Evolutionary conservation across 2,888 invertebrate genomes (phyloP), one percentile per base, ranked within the genome.

Genomic region (Myopa tessellatipennis): DNA sequence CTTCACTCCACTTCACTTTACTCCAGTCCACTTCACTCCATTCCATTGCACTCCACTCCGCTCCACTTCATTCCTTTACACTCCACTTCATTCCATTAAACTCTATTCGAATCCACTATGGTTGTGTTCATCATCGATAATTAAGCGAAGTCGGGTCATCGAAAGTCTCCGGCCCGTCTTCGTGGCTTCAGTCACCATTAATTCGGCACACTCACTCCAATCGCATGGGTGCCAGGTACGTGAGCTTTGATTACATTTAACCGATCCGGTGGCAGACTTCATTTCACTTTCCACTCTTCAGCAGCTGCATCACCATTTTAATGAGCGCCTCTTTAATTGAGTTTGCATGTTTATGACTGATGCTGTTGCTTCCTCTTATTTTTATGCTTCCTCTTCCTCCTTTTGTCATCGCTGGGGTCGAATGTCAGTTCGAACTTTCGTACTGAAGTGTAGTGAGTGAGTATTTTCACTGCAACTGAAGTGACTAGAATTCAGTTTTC

Each of bases 311-410:
- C 55, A 38, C 10, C 38, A 63, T 60, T 83, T 83, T 83, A 83
- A 85, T 85, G 85, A 85, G 84, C 84, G 85, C 83, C 85, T 83
- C 84, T 84, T 84, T 84, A 84, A 84, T 84, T 85, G 84, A 84
- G 84, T 84, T 84, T 84, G 85, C 84, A 85, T 85, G 84, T 85
- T 85, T 85, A 85, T 85, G 84, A 85, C 85, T 85, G 83, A 84
- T 78, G 73, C 79, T 70, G 50, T 14, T 50, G 50, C 50, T 14
- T 50, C 26, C 2, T 26, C 26, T 26, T 26, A 26, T 26, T 26
- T 26, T 26, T 8, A 1, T 14, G 50, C 50, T 50, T 8, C 1
- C 50, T 50, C 50, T 10, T 50, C 50, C 3, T 14, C 50, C 26
- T 26, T 26, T 26, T 26, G 26, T 10, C 50, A 8, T 14, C 10